Conservation (phyloP, 2,888 invertebrate species). For the Periphyllus acericola region DNA sequence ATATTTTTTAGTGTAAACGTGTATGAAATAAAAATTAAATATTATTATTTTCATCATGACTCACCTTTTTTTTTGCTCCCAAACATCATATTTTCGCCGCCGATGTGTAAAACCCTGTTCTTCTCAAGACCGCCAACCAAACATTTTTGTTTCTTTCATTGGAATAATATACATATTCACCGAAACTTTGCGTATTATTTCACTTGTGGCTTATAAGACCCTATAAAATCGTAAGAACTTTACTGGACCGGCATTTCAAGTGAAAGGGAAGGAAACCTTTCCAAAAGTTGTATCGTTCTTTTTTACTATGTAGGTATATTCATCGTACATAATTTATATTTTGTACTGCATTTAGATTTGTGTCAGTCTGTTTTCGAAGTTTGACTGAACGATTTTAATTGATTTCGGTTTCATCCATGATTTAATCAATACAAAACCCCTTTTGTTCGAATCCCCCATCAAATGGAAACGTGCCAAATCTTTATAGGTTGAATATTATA, state of each 20-base stretch:
- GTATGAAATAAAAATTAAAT: neutral
- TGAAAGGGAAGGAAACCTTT: neutral
- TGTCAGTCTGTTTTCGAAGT: neutral
- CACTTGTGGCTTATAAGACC: neutral
- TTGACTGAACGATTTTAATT: neutral
- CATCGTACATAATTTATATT: neutral
- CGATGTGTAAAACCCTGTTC: constrained; percentile 6
- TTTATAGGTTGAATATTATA: neutral
- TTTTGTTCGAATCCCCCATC: neutral
- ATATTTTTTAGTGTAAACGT: no score
- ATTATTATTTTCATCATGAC: neutral
- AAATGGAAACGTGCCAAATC: neutral
- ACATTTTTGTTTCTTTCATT: constrained; percentile 27
- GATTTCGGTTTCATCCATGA: neutral
- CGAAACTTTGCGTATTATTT: neutral
- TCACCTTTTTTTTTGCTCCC: constrained; percentile 60
- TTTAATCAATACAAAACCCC: constrained; percentile 4
- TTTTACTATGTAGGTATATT: neutral
- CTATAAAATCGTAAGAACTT: constrained; percentile 27
- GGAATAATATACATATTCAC: neutral
- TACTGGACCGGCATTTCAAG: neutral
- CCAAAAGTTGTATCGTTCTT: neutral
- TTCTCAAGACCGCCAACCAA: constrained; percentile 51
- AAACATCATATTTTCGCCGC: constrained; percentile 59
- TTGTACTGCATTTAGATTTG: neutral